Percentiles rank a stretch among this genome's conserved stretches.
Evolutionary conservation across 1,140 invertebrate genomes (phyloP).

Genomic region (Chionoecetes opilio): DNA sequence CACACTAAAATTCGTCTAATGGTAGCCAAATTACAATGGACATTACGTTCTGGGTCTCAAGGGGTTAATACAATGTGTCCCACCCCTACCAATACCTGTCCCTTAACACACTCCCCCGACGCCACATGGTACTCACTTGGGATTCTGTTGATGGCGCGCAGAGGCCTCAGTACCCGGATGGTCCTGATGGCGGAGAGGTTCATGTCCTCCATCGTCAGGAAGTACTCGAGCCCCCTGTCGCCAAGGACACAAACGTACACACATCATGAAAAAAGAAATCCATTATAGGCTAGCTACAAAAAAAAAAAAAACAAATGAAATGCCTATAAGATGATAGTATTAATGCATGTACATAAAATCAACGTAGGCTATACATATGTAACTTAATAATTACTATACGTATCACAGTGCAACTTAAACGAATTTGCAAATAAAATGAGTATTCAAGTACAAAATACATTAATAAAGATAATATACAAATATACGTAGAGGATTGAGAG

Average conservation of each 20-base stretch:
- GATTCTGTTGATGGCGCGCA: conserved; percentile 99
- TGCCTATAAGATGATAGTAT: no score
- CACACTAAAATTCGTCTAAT: no score
- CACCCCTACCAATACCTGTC: no score
- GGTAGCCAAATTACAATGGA: no score
- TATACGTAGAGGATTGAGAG: background rate
- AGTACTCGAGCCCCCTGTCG: conserved; percentile 95
- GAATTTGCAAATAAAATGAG: no score
- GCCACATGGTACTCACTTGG: conserved; percentile 91
- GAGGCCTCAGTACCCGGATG: conserved; percentile 96
- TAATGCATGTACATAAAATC: background rate
- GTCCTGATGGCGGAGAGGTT: conserved; percentile 99
- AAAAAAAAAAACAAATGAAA: background rate
- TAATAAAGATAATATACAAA: background rate
- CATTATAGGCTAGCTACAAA: background rate
- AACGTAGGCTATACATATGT: no score
- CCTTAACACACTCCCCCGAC: no score
- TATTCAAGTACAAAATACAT: no score
- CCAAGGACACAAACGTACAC: background rate
- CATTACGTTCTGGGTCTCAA: no score
- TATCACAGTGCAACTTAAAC: no score
- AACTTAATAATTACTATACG: no score
- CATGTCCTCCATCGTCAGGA: conserved; percentile 97
- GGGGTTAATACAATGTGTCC: no score
- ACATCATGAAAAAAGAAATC: background rate